Conservation (phyloP, 2,888 invertebrate species). For the Scaptomyza cyrtandrae region DNA sequence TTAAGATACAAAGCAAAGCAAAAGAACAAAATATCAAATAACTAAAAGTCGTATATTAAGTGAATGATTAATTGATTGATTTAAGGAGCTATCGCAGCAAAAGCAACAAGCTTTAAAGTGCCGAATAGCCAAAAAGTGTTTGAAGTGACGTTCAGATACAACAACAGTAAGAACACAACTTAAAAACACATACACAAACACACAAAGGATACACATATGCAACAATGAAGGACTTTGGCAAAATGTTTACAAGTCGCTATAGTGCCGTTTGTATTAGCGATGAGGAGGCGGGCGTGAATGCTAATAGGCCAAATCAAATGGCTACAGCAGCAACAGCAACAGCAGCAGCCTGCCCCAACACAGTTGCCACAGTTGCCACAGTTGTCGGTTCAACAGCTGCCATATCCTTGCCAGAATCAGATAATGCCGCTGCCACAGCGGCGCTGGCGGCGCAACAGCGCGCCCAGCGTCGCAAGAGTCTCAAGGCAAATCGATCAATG, state of each 20-base stretch:
- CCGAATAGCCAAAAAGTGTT: conserved; percentile 11
- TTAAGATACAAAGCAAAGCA: conserved; percentile 27
- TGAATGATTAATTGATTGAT: conserved; percentile 17
- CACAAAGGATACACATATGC: conserved; percentile 9
- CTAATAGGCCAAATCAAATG: conserved; percentile 33
- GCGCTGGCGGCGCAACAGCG: conserved; percentile 50
- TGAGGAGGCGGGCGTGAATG: conserved; percentile 53
- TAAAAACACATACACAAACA: background rate
- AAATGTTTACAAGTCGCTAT: conserved; percentile 87
- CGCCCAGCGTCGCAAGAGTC: conserved; percentile 77
- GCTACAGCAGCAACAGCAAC: too few relatives aligned
- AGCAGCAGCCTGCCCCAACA: background rate
- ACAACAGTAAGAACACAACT: conserved; percentile 16
- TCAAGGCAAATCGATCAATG: conserved; percentile 84
- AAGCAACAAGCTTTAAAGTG: conserved; percentile 33
- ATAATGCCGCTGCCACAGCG: conserved; percentile 36
- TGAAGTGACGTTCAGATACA: conserved; percentile 6
- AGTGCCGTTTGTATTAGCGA: conserved; percentile 86
- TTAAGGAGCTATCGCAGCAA: conserved; percentile 60
- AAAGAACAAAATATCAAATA: conserved; percentile 5
- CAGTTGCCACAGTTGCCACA: conserved; percentile 8
- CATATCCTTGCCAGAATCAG: conserved; percentile 40
- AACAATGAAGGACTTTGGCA: conserved; percentile 87
- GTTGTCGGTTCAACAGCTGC: conserved; percentile 7
- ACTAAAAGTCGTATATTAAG: conserved; percentile 21